Evolutionary conservation across 2,888 invertebrate genomes (phyloP), one percentile per base, ranked within the genome.

Genomic region (Sinopyrophorus schimmeli): DNA sequence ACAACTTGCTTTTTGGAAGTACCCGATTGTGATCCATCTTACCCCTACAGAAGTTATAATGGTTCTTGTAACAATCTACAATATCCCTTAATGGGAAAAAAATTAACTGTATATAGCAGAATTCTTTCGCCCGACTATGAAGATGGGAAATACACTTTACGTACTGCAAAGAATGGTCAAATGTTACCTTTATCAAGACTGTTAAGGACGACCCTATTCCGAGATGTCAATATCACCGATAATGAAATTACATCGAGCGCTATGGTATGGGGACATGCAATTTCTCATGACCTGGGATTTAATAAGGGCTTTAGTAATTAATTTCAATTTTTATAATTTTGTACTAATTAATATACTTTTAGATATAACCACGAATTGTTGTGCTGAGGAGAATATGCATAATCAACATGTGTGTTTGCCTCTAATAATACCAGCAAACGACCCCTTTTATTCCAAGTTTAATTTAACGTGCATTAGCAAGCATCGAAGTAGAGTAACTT

Each of bases 31-130:
- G 14, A 47, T 11, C 9, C 6, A 10, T 54, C 9, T 5, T 26
- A 37, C 9, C 75, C 74, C 48, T 89, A 85, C 69, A 77, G 90
- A 39, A 78, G 78, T 0, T 66, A 83, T 11, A 85, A 86, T 59
- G 92, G 92, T 0, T 81, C 82, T 3, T 92, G 92, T 67, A 92
- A 89, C 70, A 90, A 89, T 71, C 70, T 78, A 1, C 70, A 76
- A n/a, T 70, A 79, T 34, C 77, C 83, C 0, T 77, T 78, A 9
- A 86, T 86, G 84, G 92, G 91, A 3, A 76, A 80, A 14, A 75
- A 77, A 7, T 73, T 78, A 26, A 78, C 81, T 26, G 77, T 78
- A 5, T 81, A 77, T 64, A 79, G 80, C 60, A 77, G 83, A 37
- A 66, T 84, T 0, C 65, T 84, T 12, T 79, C 81, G 1, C 82